These are phyloP conservation scores for Drosophila mauritiana DNA, from an alignment of 1,140 invertebrate species.

Conservation along the genomic window DNA sequence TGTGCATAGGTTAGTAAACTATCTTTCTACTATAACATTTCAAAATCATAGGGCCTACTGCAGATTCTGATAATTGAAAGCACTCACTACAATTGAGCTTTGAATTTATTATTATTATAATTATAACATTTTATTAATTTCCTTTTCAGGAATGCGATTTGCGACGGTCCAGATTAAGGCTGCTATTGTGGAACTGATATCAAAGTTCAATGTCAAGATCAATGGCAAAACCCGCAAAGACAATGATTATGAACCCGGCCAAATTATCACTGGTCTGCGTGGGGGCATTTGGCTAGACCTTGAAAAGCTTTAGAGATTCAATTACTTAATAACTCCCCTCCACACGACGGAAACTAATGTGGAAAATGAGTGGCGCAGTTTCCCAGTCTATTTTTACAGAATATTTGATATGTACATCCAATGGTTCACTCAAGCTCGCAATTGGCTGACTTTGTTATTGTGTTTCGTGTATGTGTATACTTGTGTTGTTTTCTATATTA, in stretches of 20 bases:
- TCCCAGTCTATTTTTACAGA: background rate
- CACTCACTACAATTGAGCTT: too few relatives aligned
- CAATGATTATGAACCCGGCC: constrained; percentile 46
- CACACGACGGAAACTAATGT: background rate
- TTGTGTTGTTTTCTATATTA: too few relatives aligned
- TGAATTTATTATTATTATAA: background rate
- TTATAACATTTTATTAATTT: background rate
- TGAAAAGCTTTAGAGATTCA: constrained; percentile 32
- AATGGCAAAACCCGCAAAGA: constrained; percentile 73
- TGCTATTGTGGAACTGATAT: constrained; percentile 64
- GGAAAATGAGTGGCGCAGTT: background rate
- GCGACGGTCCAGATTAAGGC: constrained; percentile 71
- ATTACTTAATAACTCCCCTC: background rate
- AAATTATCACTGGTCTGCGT: constrained; percentile 32
- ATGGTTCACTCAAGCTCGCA: background rate
- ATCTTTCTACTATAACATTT: too few relatives aligned
- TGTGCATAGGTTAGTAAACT: constrained; percentile 59
- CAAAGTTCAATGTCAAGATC: constrained; percentile 64
- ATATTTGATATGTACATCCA: background rate
- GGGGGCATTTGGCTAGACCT: constrained; percentile 72
- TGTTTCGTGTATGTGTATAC: background rate
- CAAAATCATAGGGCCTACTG: too few relatives aligned
- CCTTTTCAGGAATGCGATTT: constrained; percentile 67
- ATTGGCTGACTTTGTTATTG: background rate
- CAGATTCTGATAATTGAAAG: too few relatives aligned